Percentiles rank a stretch among this genome's conserved stretches.
Evolutionary conservation across 2,888 invertebrate genomes (phyloP).

Genomic region (Carpatolechia fugitivella): DNA sequence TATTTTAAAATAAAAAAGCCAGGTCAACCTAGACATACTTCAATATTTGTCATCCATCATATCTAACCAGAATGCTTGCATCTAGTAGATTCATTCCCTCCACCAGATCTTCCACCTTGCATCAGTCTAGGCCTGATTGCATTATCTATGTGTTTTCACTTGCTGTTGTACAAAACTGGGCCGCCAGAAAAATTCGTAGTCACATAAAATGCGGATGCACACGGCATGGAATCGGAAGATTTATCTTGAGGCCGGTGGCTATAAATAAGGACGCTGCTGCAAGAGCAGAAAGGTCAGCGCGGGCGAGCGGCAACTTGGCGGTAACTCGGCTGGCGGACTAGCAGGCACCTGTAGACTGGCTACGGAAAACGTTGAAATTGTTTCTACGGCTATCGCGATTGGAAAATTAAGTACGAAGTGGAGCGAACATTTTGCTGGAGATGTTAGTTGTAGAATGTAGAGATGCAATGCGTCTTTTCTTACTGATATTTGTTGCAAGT

Average conservation of each 20-base stretch:
- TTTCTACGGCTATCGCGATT: conserved; percentile 11
- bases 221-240: conserved; percentile 48
- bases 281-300: conserved; percentile 55
- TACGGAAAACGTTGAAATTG: conserved; percentile 12
- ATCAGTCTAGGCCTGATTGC: too few relatives aligned
- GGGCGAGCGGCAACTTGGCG: conserved; percentile 19
- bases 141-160: too few relatives aligned
- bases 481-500: too few relatives aligned
- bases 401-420: conserved; percentile 1
- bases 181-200: neutral
- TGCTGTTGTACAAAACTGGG: neutral
- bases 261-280: conserved; percentile 56
- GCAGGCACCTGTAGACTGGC: conserved; percentile 43
- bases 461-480: too few relatives aligned
- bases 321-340: conserved; percentile 29
- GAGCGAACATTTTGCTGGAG: neutral
- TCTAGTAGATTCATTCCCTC: too few relatives aligned
- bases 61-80: too few relatives aligned
- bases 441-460: neutral
- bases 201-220: conserved; percentile 52
- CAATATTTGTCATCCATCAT: too few relatives aligned
- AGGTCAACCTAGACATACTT: too few relatives aligned
- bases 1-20: too few relatives aligned
- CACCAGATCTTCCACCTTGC: too few relatives aligned
- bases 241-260: conserved; percentile 54